Percentiles rank a stretch among this genome's conserved stretches.
Conservation (phyloP, 2,888 invertebrate species). For the Apotomis turbidana region DNA sequence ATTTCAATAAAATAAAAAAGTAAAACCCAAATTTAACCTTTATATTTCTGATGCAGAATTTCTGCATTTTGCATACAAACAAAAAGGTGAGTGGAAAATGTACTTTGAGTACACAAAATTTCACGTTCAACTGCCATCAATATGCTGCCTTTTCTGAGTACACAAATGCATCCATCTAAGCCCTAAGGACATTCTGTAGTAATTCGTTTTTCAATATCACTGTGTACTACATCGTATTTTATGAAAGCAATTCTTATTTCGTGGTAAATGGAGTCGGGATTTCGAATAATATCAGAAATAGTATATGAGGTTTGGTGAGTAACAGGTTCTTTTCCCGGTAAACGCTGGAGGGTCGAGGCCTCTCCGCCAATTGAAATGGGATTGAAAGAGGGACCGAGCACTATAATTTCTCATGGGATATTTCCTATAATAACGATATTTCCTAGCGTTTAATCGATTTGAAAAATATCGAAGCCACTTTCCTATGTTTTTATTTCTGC, state of each 20-base stretch:
- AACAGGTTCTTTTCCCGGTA: constrained; percentile 7
- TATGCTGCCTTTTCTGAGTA: constrained; percentile 8
- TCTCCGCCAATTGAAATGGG: constrained; percentile 34
- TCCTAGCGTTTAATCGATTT: constrained; percentile 27
- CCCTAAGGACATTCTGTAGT: constrained; percentile 13
- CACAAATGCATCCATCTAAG: constrained; percentile 22
- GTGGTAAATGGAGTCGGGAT: background rate
- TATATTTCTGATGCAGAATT: too few species aligned
- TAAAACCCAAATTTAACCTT: too few species aligned
- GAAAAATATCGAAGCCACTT: constrained; percentile 7
- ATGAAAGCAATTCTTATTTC: background rate
- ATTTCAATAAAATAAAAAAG: too few species aligned
- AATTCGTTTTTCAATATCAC: background rate
- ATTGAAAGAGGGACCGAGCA: constrained; percentile 36
- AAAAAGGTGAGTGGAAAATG: too few species aligned
- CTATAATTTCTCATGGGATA: constrained; percentile 40
- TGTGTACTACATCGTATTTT: too few species aligned
- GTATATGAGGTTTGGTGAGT: background rate
- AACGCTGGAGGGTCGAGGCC: constrained; percentile 21
- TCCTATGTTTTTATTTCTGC: background rate
- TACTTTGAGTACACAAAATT: background rate
- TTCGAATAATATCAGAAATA: background rate
- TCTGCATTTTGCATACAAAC: too few species aligned
- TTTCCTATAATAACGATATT: constrained; percentile 36
- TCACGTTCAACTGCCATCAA: background rate